Conservation (phyloP, 2,888 invertebrate genomes). For the Heliconius cydno region DNA sequence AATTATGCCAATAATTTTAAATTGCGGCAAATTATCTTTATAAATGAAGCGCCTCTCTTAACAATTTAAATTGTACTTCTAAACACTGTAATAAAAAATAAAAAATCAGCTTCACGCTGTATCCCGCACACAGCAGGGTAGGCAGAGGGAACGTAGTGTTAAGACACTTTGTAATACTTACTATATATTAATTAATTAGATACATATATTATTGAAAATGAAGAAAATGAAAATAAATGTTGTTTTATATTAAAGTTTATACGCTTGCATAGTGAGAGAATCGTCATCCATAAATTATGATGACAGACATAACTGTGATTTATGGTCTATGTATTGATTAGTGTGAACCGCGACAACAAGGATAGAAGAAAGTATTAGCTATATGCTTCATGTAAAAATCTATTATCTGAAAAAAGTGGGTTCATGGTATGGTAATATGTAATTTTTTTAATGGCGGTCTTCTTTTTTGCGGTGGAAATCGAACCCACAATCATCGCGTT, state of each 20-base stretch:
- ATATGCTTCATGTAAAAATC: background rate
- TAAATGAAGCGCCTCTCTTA: constrained; percentile 30
- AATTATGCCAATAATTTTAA: constrained; percentile 50
- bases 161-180: background rate
- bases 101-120: no score
- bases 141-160: no score
- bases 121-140: no score
- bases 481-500: background rate
- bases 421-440: background rate
- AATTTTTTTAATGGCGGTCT: background rate
- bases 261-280: constrained; percentile 1
- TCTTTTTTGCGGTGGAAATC: no score
- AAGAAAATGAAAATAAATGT: no score
- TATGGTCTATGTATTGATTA: constrained; percentile 28
- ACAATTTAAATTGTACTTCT: background rate
- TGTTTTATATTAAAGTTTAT: background rate
- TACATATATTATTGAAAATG: background rate
- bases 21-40: constrained; percentile 46
- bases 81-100: background rate
- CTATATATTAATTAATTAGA: background rate
- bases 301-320: constrained; percentile 37
- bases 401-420: background rate
- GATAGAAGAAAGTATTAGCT: background rate
- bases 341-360: background rate
- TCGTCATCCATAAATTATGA: constrained; percentile 13